Evolutionary conservation across 2,113 vertebrate genomes (phyloP), one percentile per base, ranked within the genome.

Genomic region (Bufo bufo): DNA sequence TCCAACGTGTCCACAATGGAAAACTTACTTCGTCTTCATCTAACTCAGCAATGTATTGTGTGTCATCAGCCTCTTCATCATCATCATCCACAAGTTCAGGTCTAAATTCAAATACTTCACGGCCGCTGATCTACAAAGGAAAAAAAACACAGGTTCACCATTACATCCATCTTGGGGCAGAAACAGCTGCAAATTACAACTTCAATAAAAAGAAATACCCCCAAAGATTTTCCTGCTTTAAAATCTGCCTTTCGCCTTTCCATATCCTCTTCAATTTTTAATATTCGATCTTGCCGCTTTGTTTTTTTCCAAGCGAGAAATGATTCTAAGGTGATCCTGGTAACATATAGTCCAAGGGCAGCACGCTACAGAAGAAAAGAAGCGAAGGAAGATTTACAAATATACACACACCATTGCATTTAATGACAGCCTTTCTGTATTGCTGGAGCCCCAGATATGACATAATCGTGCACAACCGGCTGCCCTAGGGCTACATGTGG

Each of bases 241-340:
- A 99, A 99, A 89, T 99, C 98, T 0, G 98, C 98, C 94, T 97
- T 99, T 90, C 98, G 97, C 92, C 95, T 97, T 94, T 99, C 98
- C 96, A 99, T 95, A 90, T 99, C 97, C 93, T 98, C 95, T 20
- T 94, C 95, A 23, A 96, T 96, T 91, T 95, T 98, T 84, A 95
- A 94, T 74, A 97, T 96, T 92, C 98, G 99, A 90, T 99, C 98
- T 96, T 98, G 97, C 96, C 98, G 96, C 95, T 99, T 99, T 92
- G 97, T 97, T 94, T 97, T 99, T 91, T 99, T 99, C 98, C 98
- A 99, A 1, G 97, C 96, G 92, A 99, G 95, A 92, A 99, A 99
- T 81, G 97, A 98, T 91, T 99, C 98, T 95, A 99, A 93, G 50
- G 98, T 99, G 93, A 99, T 99, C 92, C 98, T 97, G 82, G 98